Evolutionary conservation across 2,888 invertebrate species (phyloP).

Genomic region (Spisula solida): DNA sequence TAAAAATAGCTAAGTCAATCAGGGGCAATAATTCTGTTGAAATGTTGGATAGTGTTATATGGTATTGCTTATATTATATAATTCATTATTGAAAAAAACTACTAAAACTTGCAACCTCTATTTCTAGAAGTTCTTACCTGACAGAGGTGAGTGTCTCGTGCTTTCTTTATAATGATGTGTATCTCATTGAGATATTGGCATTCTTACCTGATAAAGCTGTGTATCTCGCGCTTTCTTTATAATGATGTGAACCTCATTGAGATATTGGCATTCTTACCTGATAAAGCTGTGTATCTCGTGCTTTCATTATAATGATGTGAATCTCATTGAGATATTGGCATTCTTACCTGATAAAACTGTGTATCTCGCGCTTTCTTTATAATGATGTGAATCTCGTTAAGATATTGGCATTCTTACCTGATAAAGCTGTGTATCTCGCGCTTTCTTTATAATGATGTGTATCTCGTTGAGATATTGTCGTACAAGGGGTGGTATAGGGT

Average conservation of each 20-base stretch:
- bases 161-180: conserved; percentile 91
- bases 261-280: conserved; percentile 88
- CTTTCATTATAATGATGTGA: conserved; percentile 90
- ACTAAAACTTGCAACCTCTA: no score
- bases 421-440: conserved; percentile 77
- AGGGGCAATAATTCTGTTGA: no score
- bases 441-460: conserved; percentile 91
- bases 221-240: conserved; percentile 89
- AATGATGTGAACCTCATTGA: conserved; percentile 90
- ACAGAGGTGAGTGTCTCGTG: conserved; percentile 78
- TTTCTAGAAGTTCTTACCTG: conserved; percentile 85
- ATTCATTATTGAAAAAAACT: no score
- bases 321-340: background rate
- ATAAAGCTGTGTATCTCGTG: conserved; percentile 77
- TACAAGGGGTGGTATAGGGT: conserved; percentile 95
- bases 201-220: conserved; percentile 68
- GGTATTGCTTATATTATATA: no score
- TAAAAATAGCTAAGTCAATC: no score
- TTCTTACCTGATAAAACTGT: conserved; percentile 67
- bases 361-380: conserved; percentile 89
- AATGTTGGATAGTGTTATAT: no score
- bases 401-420: conserved; percentile 88
- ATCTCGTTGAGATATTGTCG: conserved; percentile 89
- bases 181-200: conserved; percentile 89
- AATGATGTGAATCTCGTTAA: conserved; percentile 90